Base-by-base conservation (phyloP, 2,113 vertebrate species). In the Sorex araneus region DNA sequence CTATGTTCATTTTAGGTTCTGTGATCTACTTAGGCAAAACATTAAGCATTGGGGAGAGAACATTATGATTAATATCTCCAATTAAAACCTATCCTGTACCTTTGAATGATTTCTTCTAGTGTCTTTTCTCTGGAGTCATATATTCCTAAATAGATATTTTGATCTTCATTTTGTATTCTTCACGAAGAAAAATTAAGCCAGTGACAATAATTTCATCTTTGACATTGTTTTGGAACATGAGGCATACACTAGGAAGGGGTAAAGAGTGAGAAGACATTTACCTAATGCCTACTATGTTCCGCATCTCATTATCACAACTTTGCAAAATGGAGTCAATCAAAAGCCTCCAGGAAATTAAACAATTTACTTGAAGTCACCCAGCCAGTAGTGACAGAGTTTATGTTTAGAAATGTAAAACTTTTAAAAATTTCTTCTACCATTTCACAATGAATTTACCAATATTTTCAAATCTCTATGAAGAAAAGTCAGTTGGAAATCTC, bases 91-190 rank as follows among this genome's bases (percentile, higher is more conserved):
- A 11, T 27, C 75, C 28, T 30, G 27, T 23, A 67, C 67, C 71
- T 67, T 88, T 76, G 18, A 30, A 19, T 64, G 34, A 78, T 71
- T 82, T 94, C 25, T 73, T 45, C 66, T 54, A 43, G 28, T 78
- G 30, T 77, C 36, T 88, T 40, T 64, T 85, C 45, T 66, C 30
- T 45, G 19, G 8, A 79, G 36, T 84, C 93, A 92, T 50, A 84
- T 0, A 28, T 86, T 69, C 87, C 67, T 45, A 54, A 91, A 40
- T 45, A 84, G 21, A 43, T 57, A 63, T 89, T 81, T 88, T 94
- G 69, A 6, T 87, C 66, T 94, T 93, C 36, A 40, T 81, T 91
- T 93, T 89, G 64, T 50, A 91, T 66, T 91, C 69, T 75, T 94
- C 73, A 81, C 71, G 87, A 73, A 54, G 69, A 45, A 94, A 90